Base-by-base conservation (phyloP, 1,140 invertebrate species). In the Homarus americanus region DNA sequence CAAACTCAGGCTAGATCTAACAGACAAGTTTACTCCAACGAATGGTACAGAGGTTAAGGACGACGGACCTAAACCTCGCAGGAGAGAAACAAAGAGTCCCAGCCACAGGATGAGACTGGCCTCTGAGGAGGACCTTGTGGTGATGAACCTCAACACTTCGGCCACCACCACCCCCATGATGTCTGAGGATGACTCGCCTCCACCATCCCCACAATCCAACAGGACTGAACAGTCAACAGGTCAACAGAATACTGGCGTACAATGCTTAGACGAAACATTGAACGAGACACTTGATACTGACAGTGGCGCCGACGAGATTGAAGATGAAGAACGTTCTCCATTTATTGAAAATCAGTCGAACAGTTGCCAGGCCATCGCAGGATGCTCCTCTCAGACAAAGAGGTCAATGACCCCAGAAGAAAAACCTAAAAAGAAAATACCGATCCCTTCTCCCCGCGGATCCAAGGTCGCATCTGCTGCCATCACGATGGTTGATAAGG, bases 371-470 rank as follows among this genome's bases (percentile, higher is more conserved):
- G n/a, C 28, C 63, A 24, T 32, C 63, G 28, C 63, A 69, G 63
- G 24, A 28, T 28, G 63, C 7, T 24, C 63, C 63, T 32, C 12
- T 24, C 5, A 1, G 10, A 12, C 28, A 1, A 15, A 3, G n/a
- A 20, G 28, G 12, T 7, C 53, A 32, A 12, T 17, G 5, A 32
- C 53, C 44, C 15, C 40, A 44, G 28, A 69, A 28, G 17, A 0
- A 0, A 41, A 80, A 24, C 34, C 80, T 24, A 44, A 36, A 49
- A 53, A 7, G 36, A 90, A 90, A 49, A 83, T 82, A 28, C 88
- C 88, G 17, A 63, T 90, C 28, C 88, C 88, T 20, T 66, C 72
- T 38, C 88, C 88, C 28, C 69, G 88, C 1, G 88, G 88, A 7
- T 90, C 88, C 10, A 90, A 90, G 80, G 49, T 63, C 38, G 34